Base-by-base conservation (phyloP, 37 sponge, comb jelly and placozoan genomes). In the Diacarnus erythraeanus region DNA sequence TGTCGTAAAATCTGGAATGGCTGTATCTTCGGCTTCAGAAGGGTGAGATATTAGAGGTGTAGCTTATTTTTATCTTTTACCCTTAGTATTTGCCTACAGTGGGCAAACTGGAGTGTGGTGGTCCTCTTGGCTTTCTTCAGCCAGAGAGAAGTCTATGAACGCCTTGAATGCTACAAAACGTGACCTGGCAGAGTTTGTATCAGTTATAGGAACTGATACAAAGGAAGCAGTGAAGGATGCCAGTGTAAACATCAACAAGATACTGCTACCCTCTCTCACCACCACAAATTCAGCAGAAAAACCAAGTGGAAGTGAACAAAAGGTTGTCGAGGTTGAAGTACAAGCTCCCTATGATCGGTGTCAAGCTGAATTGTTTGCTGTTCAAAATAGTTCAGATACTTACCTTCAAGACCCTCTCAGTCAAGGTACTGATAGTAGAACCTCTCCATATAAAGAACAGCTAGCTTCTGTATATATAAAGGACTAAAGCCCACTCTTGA, bases 151-250 rank as follows among this genome's bases (percentile, higher is more conserved):
- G 77, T 87, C 87, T 0, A 72, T 86, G 18, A 56, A 33, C 25
- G 91, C 91, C 1, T 57, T 91, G 42, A 82, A 8, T 68, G 87
- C 79, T 0, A 91, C 91, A 33, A 86, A 73, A 78, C 65, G 91
- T 31, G 91, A 91, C 63, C 65, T 91, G 26, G 74, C 83, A 23
- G 91, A 91, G 67, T 91, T 91, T 78, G 75, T 91, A 10, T 66
- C 75, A 39, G 86, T 86, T 9, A 60, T 91, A 8, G 60, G 87
- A 0, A 58, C 27, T 3, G 91, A 91, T 39, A 91, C 91, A 10
- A 71, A 74, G 38, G 35, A 43, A 30, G 91, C 83, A 10, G 83
- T 91, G 37, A 29, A 65, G 26, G 82, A 60, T 5, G 87, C 83
- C n/a, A 71, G 77, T 41, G 59, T 59, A 25, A 88, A 70, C 51